These are phyloP conservation scores for Sebastes matsubarae DNA, from an alignment of 2,797 vertebrate species.

Conservation along the genomic window DNA sequence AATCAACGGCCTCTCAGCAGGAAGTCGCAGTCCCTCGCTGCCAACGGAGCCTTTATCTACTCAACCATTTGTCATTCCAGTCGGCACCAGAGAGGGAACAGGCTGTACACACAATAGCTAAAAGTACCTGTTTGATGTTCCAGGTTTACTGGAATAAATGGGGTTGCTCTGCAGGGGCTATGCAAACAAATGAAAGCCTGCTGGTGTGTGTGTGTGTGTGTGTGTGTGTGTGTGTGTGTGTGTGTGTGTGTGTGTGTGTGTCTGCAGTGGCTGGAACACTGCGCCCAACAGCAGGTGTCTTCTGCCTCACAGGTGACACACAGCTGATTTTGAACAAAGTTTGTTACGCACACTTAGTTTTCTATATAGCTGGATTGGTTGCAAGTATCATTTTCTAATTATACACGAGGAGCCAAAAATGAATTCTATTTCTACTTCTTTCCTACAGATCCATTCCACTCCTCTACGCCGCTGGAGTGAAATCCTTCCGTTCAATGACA, in stretches of 20 bases:
- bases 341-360: constrained; percentile 4
- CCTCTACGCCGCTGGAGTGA: not conserved
- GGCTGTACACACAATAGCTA: constrained; percentile 48
- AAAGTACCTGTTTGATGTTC: constrained; percentile 78
- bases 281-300: constrained; percentile 64
- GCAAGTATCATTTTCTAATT: not conserved
- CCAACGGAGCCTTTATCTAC: constrained; percentile 62
- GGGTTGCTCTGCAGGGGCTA: constrained; percentile 65
- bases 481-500: constrained; percentile 3
- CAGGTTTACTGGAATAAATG: constrained; percentile 75
- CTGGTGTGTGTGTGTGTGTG: constrained; percentile 59
- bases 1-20: constrained; percentile 63
- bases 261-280: constrained; percentile 58
- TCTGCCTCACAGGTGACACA: constrained; percentile 30
- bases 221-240: constrained; percentile 56
- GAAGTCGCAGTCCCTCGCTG: constrained; percentile 46
- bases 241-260: constrained; percentile 61
- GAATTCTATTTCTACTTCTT: not conserved
- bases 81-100: constrained; percentile 59
- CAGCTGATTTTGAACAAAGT: constrained; percentile 25
- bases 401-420: not conserved
- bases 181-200: constrained; percentile 75
- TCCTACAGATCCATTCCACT: not conserved
- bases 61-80: constrained; percentile 68
- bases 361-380: constrained; percentile 9